Evolutionary conservation across 2,797 vertebrate genomes (phyloP).

Genomic region (Argya squamiceps): DNA sequence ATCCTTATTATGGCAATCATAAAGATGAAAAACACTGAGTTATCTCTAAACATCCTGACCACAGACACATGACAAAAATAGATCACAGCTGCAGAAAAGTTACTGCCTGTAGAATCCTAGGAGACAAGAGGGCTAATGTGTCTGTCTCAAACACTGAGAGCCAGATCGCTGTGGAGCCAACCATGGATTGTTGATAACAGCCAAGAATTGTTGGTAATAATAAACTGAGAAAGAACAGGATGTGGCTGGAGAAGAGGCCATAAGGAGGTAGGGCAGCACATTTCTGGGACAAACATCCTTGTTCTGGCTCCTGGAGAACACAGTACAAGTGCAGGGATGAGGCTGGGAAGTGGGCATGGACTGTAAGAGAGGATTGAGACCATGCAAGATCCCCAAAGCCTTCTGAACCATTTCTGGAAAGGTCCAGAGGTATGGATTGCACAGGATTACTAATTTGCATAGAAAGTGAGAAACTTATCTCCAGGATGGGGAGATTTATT

Average conservation of each 20-base stretch:
- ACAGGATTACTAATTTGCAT: not conserved
- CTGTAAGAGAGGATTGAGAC: not conserved
- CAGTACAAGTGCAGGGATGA: not conserved
- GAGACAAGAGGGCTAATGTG: not conserved
- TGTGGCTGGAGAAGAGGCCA: not conserved
- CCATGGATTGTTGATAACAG: not conserved
- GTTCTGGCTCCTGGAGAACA: not conserved
- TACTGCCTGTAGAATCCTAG: not conserved
- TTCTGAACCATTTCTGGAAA: not conserved
- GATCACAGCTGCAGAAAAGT: not conserved
- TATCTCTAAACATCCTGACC: not conserved
- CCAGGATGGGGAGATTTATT: not conserved
- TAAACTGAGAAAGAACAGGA: not conserved
- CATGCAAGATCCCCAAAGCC: not conserved
- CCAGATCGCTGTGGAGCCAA: not conserved
- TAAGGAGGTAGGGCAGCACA: not conserved
- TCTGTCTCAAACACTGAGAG: fast-evolving
- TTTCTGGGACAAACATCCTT: fast-evolving
- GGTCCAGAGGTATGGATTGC: not conserved
- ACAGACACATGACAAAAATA: not conserved
- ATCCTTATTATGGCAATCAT: not conserved
- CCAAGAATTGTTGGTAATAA: not conserved
- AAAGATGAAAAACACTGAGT: not conserved
- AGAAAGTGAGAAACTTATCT: not conserved
- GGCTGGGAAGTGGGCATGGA: not conserved